Evolutionary conservation across 1,140 invertebrate genomes (phyloP).

Genomic region (Penaeus vannamei): DNA sequence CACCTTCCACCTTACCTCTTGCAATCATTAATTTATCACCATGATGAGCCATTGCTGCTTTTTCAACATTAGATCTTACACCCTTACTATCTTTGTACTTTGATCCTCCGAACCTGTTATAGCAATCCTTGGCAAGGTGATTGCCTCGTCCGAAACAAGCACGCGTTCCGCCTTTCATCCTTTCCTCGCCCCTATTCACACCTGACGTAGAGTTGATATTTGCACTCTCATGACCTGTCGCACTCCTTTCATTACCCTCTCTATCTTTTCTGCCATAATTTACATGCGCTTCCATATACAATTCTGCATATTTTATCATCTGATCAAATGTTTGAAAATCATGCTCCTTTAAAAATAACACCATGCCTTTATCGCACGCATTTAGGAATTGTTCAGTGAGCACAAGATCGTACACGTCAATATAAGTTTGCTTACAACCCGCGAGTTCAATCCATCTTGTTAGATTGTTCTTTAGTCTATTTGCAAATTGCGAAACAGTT

Average conservation of each 20-base stretch:
- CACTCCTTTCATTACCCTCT: background rate
- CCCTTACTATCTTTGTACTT: no score
- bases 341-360: conserved; percentile 8
- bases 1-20: no score
- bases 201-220: background rate
- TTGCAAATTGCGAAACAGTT: background rate
- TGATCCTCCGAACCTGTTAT: no score
- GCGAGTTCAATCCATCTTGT: background rate
- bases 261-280: background rate
- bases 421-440: background rate
- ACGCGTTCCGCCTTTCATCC: no score
- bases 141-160: no score
- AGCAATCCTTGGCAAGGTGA: no score
- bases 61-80: no score
- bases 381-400: background rate
- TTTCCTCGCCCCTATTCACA: background rate
- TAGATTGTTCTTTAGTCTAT: background rate
- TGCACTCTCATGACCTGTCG: background rate
- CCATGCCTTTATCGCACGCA: background rate
- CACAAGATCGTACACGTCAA: background rate
- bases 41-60: no score
- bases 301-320: background rate
- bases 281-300: background rate
- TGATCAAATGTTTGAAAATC: background rate
- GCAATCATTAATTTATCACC: no score